Conservation (phyloP, 2,888 invertebrate species). For the Icerya purchasi region DNA sequence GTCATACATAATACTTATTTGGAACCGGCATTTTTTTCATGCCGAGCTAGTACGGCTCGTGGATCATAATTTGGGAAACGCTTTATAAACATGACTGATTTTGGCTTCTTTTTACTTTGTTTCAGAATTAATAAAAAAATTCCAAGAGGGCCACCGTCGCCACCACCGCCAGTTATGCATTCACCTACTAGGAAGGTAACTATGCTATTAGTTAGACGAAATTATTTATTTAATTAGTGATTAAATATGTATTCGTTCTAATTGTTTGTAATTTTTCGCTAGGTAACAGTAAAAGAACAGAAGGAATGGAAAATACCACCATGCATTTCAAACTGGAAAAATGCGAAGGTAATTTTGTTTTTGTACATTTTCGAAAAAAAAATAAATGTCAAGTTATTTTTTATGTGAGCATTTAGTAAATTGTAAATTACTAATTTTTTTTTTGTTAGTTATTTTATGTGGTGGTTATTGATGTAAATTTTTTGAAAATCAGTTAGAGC, state of each 20-base stretch:
- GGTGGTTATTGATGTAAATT: too few relatives aligned
- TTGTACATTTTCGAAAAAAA: background rate
- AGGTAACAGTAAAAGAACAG: constrained; percentile 88
- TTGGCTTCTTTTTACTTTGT: too few relatives aligned
- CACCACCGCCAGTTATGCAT: constrained; percentile 95
- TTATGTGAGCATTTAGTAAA: background rate
- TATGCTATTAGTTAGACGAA: constrained; percentile 2
- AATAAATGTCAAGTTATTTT: background rate
- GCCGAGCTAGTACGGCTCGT: too few relatives aligned
- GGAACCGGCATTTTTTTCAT: too few relatives aligned
- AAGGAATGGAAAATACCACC: constrained; percentile 99
- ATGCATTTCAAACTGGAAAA: constrained; percentile 99
- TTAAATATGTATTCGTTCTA: constrained; percentile 6
- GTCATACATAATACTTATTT: too few relatives aligned
- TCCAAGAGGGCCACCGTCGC: constrained; percentile 92
- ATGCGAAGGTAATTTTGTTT: constrained; percentile 50
- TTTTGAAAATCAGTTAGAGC: too few relatives aligned
- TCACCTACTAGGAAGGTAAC: constrained; percentile 78
- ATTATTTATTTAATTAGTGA: constrained; percentile 1
- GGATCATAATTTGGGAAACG: too few relatives aligned
- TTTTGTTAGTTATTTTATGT: constrained; percentile 5
- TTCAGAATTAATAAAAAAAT: constrained; percentile 91
- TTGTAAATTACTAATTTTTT: background rate
- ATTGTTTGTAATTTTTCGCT: background rate
- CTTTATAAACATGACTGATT: too few relatives aligned